phyloP scores from a whole-genome alignment of 2,113 vertebrate genomes.

The Macquaria australasica region DNA sequence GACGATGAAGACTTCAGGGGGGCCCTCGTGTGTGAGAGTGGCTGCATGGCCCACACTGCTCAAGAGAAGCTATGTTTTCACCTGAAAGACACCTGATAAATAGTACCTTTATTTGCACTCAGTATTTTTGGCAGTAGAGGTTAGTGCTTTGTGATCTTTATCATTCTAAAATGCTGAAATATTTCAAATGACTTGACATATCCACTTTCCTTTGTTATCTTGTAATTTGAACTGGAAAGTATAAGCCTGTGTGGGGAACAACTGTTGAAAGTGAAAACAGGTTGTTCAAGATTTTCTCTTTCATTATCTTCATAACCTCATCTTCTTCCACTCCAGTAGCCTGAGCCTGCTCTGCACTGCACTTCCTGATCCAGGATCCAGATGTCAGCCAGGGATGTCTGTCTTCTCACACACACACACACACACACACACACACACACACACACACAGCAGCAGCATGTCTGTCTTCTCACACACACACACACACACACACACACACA shows the following conservation, averaged over 20 bases:
- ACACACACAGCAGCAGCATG: slow-evolving; percentile 5
- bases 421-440: background rate
- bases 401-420: background rate
- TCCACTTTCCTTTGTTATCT: background rate
- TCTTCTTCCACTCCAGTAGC: slow-evolving; percentile 36
- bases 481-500: background rate
- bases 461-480: background rate
- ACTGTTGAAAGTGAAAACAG: slow-evolving; percentile 80
- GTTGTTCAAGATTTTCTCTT: slow-evolving; percentile 77
- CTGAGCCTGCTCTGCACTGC: background rate
- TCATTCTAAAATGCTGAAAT: background rate
- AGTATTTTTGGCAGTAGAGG: background rate
- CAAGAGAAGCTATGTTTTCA: background rate
- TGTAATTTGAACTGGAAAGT: slow-evolving; percentile 56
- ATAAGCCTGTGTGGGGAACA: slow-evolving; percentile 10
- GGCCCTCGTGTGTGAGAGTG: background rate
- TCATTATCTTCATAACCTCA: slow-evolving; percentile 42
- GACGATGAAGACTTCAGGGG: background rate
- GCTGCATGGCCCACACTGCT: background rate
- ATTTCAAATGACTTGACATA: background rate
- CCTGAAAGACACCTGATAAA: background rate
- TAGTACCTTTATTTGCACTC: background rate
- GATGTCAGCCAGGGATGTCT: no score
- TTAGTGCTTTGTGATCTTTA: background rate
- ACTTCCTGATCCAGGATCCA: no score